A percentile compares a stretch with the other conserved stretches of the same genome.
These are phyloP conservation scores for Polyploca ridens DNA, from an alignment of 2,888 invertebrate genomes.

Conservation along the genomic window DNA sequence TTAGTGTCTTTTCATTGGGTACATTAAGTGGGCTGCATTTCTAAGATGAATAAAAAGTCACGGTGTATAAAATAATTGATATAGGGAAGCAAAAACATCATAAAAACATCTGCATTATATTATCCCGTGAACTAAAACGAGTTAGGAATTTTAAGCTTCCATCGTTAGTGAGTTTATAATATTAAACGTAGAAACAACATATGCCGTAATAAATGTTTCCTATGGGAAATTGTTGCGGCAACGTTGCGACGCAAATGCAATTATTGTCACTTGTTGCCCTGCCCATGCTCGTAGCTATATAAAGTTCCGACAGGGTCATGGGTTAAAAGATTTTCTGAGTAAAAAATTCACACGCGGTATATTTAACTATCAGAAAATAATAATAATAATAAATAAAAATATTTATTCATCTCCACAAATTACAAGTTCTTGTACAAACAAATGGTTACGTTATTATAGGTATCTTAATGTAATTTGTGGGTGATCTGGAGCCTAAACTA, in stretches of 20 bases:
- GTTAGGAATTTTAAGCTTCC: not conserved
- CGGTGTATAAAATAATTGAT: not conserved
- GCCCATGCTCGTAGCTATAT: conserved; percentile 26
- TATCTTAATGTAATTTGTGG: no score
- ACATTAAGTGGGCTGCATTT: no score
- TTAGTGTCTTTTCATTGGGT: no score
- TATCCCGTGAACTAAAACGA: no score
- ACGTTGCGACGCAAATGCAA: conserved; percentile 47
- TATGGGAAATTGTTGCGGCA: conserved; percentile 47
- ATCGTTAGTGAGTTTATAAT: not conserved
- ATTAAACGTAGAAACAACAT: not conserved
- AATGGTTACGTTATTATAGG: no score
- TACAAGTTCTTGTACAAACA: no score
- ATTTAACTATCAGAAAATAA: no score
- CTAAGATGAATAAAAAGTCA: no score
- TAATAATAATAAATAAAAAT: no score
- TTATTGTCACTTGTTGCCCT: conserved; percentile 53
- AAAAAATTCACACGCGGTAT: no score
- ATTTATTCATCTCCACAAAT: no score
- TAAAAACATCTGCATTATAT: not conserved
- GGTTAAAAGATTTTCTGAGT: not conserved
- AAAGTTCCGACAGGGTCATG: conserved; percentile 31
- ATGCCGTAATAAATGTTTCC: conserved; percentile 18
- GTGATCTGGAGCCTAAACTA: no score
- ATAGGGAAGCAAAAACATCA: not conserved